Conservation (phyloP, 2,797 vertebrate species). For the Spatula clypeata region DNA sequence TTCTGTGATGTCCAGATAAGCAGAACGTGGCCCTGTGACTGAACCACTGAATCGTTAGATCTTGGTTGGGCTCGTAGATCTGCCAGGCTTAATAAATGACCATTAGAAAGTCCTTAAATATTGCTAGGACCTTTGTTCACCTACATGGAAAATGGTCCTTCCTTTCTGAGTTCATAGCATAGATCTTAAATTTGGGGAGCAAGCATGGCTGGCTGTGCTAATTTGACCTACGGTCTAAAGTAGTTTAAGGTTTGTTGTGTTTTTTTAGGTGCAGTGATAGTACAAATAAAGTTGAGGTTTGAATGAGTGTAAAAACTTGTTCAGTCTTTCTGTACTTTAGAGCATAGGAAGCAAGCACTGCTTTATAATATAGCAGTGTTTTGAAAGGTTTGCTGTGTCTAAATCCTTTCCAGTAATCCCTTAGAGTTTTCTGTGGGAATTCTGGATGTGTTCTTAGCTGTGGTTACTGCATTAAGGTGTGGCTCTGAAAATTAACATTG, state of each 20-base stretch:
- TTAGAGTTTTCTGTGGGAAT: not conserved
- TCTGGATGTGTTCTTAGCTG: not conserved
- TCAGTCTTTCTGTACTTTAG: not conserved
- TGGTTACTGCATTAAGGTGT: not conserved
- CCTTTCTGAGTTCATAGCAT: not conserved
- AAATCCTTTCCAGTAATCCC: not conserved
- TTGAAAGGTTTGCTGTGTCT: not conserved
- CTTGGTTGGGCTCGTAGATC: not conserved
- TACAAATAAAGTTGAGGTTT: not conserved
- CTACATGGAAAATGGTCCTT: not conserved
- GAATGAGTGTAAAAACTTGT: not conserved
- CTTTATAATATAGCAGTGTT: not conserved
- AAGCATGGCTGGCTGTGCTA: not conserved
- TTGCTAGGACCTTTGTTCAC: not conserved
- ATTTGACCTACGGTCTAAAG: not conserved
- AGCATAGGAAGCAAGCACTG: not conserved
- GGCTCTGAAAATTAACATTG: not conserved
- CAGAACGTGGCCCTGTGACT: not conserved
- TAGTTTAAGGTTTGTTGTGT: not conserved
- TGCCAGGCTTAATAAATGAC: not conserved
- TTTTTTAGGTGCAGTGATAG: not conserved
- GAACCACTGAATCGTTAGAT: not conserved
- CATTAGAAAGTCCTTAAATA: not conserved
- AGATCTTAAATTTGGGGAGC: not conserved
- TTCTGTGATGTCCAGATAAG: not conserved